Evolutionary conservation across 1,140 invertebrate species (phyloP), one percentile per base, ranked within the genome.

Genomic region (Dryas iulia): DNA sequence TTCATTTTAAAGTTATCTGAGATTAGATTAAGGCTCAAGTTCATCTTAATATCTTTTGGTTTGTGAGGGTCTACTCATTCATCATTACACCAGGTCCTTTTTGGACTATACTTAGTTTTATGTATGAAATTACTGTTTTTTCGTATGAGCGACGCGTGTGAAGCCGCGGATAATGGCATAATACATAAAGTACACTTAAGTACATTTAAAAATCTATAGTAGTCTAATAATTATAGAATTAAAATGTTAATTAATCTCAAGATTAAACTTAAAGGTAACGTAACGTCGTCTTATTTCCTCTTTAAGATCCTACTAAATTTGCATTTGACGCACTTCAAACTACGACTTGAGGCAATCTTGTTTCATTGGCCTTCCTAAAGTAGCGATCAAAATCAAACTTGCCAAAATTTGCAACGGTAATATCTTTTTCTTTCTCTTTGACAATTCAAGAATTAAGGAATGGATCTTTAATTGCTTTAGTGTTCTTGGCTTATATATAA

Each of bases 341-440:
- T 77, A 77, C 66, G 52, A 68, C 53, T 67, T 69, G 62, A 33
- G 39, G 14, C 76, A 68, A 76, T 61, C 72, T 81, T 79, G 78
- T 80, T 76, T 72, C 76, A 71, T 76, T 69, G 76, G 63, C 33
- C 47, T 53, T 8, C 65, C 58, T 47, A 59, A 53, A 67, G 65
- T 78, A 81, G 71, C 78, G 81, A 83, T 82, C 81, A 79, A 78
- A 86, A 86, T 84, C 83, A 84, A 86, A 86, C 81, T 86, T 84
- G 74, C 71, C 73, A 66, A 79, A 86, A 86, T 86, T 86, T 86
- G 84, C 81, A 86, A 84, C 83, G 81, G 82, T 77, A 84, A 86
- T 86, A 81, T 78, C 78, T 83, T 81, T 86, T 86, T 83, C 83
- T 86, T 84, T 84, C 77, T 79, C 81, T 84, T 86, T 83, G 82